phyloP scores from a whole-genome alignment of 2,797 vertebrate genomes.

The Mus caroli region DNA sequence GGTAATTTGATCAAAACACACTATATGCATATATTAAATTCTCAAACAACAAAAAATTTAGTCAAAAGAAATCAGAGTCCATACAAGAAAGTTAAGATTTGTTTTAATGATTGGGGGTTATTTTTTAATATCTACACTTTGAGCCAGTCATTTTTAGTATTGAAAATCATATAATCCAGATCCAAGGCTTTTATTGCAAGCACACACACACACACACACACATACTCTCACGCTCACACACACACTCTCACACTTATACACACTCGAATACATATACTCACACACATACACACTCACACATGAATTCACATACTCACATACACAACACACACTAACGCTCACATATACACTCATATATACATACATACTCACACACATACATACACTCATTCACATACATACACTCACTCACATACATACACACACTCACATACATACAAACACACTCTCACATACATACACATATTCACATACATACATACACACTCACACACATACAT shows the following conservation, averaged over 20 bases:
- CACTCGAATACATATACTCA: background rate
- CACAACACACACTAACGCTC: background rate
- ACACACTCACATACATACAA: background rate
- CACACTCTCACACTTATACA: background rate
- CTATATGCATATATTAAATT: background rate
- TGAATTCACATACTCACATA: no score
- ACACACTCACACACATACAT: background rate
- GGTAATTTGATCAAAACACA: background rate
- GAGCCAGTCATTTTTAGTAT: background rate
- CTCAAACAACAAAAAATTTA: background rate
- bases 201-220: background rate
- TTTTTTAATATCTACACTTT: background rate
- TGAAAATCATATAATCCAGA: conserved; percentile 26
- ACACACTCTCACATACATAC: background rate
- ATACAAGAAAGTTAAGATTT: background rate
- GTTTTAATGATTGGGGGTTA: background rate
- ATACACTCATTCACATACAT: background rate
- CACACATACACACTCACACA: background rate
- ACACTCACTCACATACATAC: background rate
- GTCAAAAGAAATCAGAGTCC: background rate
- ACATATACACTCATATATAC: no score
- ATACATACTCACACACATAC: background rate
- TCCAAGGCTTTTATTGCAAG: background rate
- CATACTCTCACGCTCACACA: no score
- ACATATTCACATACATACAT: no score